Percentiles rank a stretch among this genome's conserved stretches.
phyloP scores from a whole-genome alignment of 2,888 invertebrate genomes.

The Myopa tessellatipennis region DNA sequence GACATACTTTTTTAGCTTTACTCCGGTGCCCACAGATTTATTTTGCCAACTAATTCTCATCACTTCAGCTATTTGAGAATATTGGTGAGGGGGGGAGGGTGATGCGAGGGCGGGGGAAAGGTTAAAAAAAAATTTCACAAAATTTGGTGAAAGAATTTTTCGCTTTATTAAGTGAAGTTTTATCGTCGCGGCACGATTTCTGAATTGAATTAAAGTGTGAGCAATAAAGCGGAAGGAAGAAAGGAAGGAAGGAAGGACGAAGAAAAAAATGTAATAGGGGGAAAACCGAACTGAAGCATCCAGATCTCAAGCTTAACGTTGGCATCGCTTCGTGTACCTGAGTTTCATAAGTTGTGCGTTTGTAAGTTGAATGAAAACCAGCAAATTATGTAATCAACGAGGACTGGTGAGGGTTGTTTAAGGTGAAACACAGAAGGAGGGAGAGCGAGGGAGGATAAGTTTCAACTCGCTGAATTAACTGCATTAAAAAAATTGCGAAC shows the following conservation, averaged over 20 bases:
- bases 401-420: too few species aligned
- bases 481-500: too few species aligned
- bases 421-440: too few species aligned
- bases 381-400: too few species aligned
- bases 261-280: neutral
- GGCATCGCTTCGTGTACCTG: too few species aligned
- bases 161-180: neutral
- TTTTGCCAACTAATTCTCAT: slow-evolving; percentile 4
- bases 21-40: neutral
- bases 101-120: too few species aligned
- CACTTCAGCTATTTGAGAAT: neutral
- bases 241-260: neutral
- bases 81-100: neutral
- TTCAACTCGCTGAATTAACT: too few species aligned
- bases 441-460: too few species aligned
- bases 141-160: neutral
- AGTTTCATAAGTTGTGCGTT: too few species aligned
- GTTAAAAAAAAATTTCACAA: neutral
- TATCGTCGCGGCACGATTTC: neutral
- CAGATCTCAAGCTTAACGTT: too few species aligned
- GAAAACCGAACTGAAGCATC: neutral
- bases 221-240: neutral
- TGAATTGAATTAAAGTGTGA: slow-evolving; percentile 14
- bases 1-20: slow-evolving; percentile 3
- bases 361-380: too few species aligned